phyloP scores from a whole-genome alignment of 1,140 invertebrate genomes.

The Saccostrea echinata region DNA sequence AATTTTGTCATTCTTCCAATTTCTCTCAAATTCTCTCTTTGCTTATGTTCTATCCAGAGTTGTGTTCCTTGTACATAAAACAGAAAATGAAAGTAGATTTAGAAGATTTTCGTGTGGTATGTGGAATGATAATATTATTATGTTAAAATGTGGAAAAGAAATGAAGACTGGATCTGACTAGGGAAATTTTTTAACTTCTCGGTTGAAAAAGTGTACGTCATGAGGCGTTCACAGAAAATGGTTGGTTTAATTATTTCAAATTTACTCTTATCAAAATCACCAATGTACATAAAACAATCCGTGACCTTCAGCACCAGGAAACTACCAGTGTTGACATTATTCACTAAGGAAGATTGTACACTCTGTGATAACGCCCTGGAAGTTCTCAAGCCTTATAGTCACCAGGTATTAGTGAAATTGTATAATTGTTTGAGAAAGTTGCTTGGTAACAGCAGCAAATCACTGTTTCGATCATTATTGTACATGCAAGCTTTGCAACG shows the following conservation, averaged over 20 bases:
- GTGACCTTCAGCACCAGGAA: not conserved
- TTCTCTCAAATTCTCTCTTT: not conserved
- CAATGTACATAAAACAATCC: not conserved
- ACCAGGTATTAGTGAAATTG: constrained; percentile 61
- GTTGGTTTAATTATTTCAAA: not conserved
- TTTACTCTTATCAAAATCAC: not conserved
- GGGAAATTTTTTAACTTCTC: no score
- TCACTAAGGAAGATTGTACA: constrained; percentile 89
- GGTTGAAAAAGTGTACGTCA: no score
- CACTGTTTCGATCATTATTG: no score
- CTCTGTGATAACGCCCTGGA: constrained; percentile 90
- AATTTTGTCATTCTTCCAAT: not conserved
- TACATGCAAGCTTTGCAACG: no score
- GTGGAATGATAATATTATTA: no score
- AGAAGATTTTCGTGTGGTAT: no score
- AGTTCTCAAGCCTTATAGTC: constrained; percentile 84
- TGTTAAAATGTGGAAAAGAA: no score
- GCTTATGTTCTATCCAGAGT: not conserved
- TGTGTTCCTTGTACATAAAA: not conserved
- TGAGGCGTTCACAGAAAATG: no score
- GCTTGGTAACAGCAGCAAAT: no score
- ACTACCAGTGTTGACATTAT: constrained; percentile 86
- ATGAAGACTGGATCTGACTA: no score
- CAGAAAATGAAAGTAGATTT: no score
- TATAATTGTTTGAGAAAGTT: no score